These are phyloP conservation scores for Cuniculus paca DNA, from an alignment of 2,797 vertebrate genomes.

Conservation along the genomic window DNA sequence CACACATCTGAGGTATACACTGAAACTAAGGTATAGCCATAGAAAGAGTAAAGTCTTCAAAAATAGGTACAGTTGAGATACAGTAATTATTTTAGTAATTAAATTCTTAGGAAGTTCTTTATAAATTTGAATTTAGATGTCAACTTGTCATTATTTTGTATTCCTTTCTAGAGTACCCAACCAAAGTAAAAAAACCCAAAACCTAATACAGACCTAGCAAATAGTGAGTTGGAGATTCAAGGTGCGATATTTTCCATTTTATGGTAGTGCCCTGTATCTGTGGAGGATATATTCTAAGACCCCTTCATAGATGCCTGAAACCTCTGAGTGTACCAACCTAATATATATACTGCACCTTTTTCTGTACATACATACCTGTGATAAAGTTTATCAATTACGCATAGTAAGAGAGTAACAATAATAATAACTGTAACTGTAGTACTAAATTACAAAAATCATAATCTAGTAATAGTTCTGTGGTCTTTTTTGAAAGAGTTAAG, in stretches of 20 bases:
- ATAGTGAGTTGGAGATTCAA: conserved; percentile 31
- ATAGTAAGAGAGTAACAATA: not conserved
- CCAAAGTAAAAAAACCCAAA: not conserved
- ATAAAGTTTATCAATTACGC: conserved; percentile 11
- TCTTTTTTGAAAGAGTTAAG: not conserved
- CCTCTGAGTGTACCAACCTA: not conserved
- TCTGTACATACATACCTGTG: not conserved
- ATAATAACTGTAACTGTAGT: not conserved
- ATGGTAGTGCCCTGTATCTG: not conserved
- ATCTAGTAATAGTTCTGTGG: not conserved
- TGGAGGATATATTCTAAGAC: not conserved
- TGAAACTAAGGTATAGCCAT: conserved; percentile 5
- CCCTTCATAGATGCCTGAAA: not conserved
- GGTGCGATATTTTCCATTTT: not conserved
- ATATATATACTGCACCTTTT: not conserved
- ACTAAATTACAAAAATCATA: not conserved
- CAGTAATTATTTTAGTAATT: conserved; percentile 7
- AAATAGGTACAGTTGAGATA: conserved; percentile 1
- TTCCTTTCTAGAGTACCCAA: not conserved
- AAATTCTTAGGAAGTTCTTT: conserved; percentile 20
- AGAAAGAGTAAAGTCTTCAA: not conserved
- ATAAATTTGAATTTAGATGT: conserved; percentile 13
- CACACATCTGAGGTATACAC: not conserved
- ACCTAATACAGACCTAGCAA: conserved; percentile 41
- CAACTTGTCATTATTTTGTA: conserved; percentile 21